Conservation (phyloP, 2,888 invertebrate species). For the Lordiphosa andalusiaca region DNA sequence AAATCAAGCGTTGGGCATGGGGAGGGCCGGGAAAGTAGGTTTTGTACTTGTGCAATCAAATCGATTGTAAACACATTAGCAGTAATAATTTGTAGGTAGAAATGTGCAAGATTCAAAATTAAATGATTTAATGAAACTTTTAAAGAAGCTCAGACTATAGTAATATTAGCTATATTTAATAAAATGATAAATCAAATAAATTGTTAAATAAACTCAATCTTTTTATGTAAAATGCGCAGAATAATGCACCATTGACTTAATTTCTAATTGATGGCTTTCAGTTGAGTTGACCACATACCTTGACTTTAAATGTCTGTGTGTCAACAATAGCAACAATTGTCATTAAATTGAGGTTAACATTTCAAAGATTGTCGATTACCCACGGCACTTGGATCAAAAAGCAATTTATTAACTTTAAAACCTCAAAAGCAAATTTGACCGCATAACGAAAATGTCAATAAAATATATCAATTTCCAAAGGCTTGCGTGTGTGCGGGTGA, state of each 20-base stretch:
- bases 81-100: too few species aligned
- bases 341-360: conserved; percentile 4
- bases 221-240: too few species aligned
- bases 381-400: conserved; percentile 24
- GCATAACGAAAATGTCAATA: conserved; percentile 28
- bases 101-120: too few species aligned
- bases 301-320: background rate
- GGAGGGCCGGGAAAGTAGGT: background rate
- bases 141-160: too few species aligned
- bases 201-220: too few species aligned
- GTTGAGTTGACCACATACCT: conserved; percentile 1
- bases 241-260: background rate
- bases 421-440: conserved; percentile 31
- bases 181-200: too few species aligned
- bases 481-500: too few species aligned
- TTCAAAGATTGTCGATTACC: conserved; percentile 8
- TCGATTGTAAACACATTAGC: too few species aligned
- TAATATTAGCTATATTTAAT: too few species aligned
- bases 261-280: background rate
- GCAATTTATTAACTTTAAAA: conserved; percentile 55
- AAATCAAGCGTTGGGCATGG: background rate
- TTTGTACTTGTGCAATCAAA: conserved; percentile 4
- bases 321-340: conserved; percentile 1
- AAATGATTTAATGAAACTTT: too few species aligned
- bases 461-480: conserved; percentile 43